Conservation (phyloP, 2,113 vertebrate genomes). For the Ariopsis seemanni region DNA sequence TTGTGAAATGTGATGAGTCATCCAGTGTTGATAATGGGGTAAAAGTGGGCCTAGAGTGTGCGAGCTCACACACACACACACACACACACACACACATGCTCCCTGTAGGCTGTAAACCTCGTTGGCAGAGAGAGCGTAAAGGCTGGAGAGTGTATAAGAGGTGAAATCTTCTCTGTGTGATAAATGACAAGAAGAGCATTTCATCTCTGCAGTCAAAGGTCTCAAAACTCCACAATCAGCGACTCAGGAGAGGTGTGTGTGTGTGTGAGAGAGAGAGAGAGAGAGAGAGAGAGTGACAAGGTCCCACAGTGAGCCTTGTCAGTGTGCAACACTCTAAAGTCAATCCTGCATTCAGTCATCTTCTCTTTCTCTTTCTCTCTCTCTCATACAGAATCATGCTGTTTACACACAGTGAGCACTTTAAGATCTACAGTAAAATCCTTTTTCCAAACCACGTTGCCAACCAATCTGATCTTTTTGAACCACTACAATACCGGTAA, state of each 20-base stretch:
- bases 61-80: neutral
- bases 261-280: neutral
- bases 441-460: neutral
- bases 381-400: neutral
- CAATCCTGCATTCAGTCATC: neutral
- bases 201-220: neutral
- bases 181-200: neutral
- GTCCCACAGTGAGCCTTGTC: neutral
- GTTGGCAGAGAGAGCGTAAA: neutral
- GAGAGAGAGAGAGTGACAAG: neutral
- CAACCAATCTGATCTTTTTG: neutral
- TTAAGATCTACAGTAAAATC: neutral
- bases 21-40: constrained; percentile 54
- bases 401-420: neutral
- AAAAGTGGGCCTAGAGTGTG: constrained; percentile 1
- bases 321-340: neutral
- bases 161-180: neutral
- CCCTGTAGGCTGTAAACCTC: constrained; percentile 5
- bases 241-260: neutral
- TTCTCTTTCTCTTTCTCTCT: neutral
- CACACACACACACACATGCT: neutral
- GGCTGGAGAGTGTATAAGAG: neutral
- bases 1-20: constrained; percentile 57
- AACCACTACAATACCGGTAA: neutral
- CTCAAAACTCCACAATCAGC: neutral